Evolutionary conservation across 2,797 vertebrate species (phyloP), one percentile per base, ranked within the genome.

Genomic region (Typhlichthys subterraneus): DNA sequence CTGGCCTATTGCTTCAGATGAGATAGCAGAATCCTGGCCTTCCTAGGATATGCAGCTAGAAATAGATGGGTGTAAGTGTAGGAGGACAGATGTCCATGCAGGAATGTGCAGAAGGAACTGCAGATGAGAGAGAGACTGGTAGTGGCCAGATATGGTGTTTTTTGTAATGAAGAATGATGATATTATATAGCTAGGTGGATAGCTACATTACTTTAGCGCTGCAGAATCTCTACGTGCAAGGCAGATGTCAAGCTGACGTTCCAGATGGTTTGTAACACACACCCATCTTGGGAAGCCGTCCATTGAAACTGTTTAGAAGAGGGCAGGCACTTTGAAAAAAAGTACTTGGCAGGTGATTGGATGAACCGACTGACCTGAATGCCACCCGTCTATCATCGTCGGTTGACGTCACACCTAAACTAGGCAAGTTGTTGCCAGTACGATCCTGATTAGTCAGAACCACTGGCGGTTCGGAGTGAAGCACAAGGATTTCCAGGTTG

Each of bases 51-150:
- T 50, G 65, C 59, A 54, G 75, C 78, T 82, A 86, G 83, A 88
- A 93, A 94, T 94, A 94, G 92, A 89, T 68, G 61, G 56, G 73
- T 89, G 90, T 88, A 93, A 93, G 85, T 60, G 76, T 88, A 93
- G 88, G 75, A 84, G 86, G 87, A 82, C 86, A 67, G 83, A 88
- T 89, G 83, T 89, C 80, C 73, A 81, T 54, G 15, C 63, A 58
- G 85, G 88, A 91, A 91, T 87, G 87, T 81, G 63, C 63, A 51
- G 77, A 83, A 81, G 81, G 76, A 87, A 87, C 64, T 76, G 84
- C 80, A 87, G 76, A 82, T 78, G 82, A 84, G 77, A 58, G 74
- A 78, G 79, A 85, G 81, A 15, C 75, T 80, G 82, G 73, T 73
- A 66, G 48, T 56, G 73, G 73, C 23, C 1, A 29, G 53, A 57